A percentile compares a stretch with the other conserved stretches of the same genome.
These are phyloP conservation scores for Kryptolebias marmoratus DNA, from an alignment of 2,113 vertebrate species.

Conservation along the genomic window DNA sequence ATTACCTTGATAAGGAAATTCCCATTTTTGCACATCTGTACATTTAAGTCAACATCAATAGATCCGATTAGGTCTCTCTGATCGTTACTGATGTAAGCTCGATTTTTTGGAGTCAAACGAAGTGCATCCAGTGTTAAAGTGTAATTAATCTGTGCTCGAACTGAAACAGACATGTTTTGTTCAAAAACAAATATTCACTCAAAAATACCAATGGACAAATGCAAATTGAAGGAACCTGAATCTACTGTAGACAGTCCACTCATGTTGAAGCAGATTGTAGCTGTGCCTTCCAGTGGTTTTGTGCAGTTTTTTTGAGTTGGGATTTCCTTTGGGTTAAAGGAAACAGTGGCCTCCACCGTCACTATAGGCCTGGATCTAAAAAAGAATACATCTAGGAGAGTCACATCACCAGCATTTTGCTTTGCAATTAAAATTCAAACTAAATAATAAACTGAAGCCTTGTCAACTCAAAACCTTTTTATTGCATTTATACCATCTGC, in stretches of 20 bases:
- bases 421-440: neutral
- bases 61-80: neutral
- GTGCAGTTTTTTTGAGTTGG: conserved; percentile 54
- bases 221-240: conserved; percentile 51
- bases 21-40: too few relatives aligned
- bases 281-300: too few relatives aligned
- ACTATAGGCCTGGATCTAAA: conserved; percentile 78
- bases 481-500: too few relatives aligned
- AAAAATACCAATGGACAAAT: neutral
- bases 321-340: conserved; percentile 61
- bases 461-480: neutral
- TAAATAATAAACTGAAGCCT: neutral
- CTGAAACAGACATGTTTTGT: conserved; percentile 39
- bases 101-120: conserved; percentile 59
- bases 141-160: too few relatives aligned
- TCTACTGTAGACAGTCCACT: fast-evolving
- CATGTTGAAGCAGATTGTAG: conserved; percentile 74
- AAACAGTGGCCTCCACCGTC: conserved; percentile 48
- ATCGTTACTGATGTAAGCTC: conserved; percentile 57
- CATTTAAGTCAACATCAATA: too few relatives aligned
- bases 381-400: conserved; percentile 11
- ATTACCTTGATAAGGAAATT: too few relatives aligned
- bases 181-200: neutral
- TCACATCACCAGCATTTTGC: neutral
- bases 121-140: conserved; percentile 72